Base-by-base conservation (phyloP, 2,888 invertebrate genomes). In the Athalia cordata region DNA sequence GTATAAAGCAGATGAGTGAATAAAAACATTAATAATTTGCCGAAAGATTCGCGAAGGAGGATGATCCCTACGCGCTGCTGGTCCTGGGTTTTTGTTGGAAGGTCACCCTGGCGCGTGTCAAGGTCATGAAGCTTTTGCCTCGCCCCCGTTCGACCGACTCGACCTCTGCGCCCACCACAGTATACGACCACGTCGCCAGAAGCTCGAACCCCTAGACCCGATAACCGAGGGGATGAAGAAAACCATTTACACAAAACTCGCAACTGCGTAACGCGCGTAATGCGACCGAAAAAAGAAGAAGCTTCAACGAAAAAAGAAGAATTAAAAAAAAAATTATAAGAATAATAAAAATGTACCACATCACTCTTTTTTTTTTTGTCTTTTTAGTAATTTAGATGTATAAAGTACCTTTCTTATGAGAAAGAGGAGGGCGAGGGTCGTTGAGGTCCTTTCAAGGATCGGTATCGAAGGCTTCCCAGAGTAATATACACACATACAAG, bases 31-130 rank as follows among this genome's bases (percentile, higher is more conserved):
- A 70, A 77, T 77, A 70, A 77, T 70, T 68, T 70, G 11, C 61
- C 15, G 9, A 61, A 72, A 61, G 70, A 70, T 70, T 57, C 47
- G 43, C 62, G n/a, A 50, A 61, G 62, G 45, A 70, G 67, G 9
- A 11, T 5, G 43, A 62, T 13, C 13, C n/a, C 62, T 62, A 11
- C 55, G 29, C 29, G 64, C 64, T 62, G 62, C 8, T 8, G 11
- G n/a, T 8, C n/a, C 61, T 7, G 13, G n/a, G n/a, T n/a, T 61
- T 47, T 61, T 29, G 57, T 8, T 50, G 11, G 50, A n/a, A 70
- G 50, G 70, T 76, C 76, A 65, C 65, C 59, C 57, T 13, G 70
- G 70, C 77, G 77, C 77, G 77, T 77, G 77, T 77, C 77, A 77
- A 77, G 77, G 77, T 77, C 77, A 59, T 11, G 49, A n/a, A 61